Evolutionary conservation across 1,140 invertebrate species (phyloP).

Genomic region (Ericerus pela): DNA sequence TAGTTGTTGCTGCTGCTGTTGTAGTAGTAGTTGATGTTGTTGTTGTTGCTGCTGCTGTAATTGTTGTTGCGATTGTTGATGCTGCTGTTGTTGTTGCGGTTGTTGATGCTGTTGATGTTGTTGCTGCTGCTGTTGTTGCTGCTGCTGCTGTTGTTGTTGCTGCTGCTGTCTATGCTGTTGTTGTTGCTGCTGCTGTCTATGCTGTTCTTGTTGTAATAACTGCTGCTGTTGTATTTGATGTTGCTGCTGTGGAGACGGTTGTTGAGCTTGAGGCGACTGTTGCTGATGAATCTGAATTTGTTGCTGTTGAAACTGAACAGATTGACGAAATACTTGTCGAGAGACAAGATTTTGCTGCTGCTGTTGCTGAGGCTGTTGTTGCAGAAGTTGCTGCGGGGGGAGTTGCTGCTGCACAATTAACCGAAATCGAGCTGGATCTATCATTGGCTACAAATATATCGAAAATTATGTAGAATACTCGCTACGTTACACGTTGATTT

Average conservation of each 20-base stretch:
- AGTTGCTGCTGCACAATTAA: constrained; percentile 28
- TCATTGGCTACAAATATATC: no score
- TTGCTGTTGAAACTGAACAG: no score
- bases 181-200: constrained; percentile 22
- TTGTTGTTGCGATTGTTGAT: constrained; percentile 22
- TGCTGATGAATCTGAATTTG: no score
- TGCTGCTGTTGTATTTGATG: no score
- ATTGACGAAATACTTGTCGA: no score
- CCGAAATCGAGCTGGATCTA: constrained; percentile 29
- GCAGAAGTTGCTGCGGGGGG: no score
- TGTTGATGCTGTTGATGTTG: constrained; percentile 17
- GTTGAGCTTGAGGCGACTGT: no score
- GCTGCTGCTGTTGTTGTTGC: constrained; percentile 22
- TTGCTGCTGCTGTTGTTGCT: constrained; percentile 21
- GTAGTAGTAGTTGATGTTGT: constrained; percentile 16
- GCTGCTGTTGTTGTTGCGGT: constrained; percentile 18
- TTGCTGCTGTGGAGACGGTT: constrained; percentile 17
- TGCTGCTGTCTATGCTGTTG: constrained; percentile 19
- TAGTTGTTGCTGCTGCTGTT: constrained; percentile 17
- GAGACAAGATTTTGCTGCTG: no score
- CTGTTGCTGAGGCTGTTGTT: constrained; percentile 17
- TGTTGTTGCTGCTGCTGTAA: constrained; percentile 20
- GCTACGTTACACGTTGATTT: no score
- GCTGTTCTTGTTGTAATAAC: no score
- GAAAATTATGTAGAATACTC: no score